Conservation (phyloP, 1,140 invertebrate genomes). For the Frieseomelitta varia region DNA sequence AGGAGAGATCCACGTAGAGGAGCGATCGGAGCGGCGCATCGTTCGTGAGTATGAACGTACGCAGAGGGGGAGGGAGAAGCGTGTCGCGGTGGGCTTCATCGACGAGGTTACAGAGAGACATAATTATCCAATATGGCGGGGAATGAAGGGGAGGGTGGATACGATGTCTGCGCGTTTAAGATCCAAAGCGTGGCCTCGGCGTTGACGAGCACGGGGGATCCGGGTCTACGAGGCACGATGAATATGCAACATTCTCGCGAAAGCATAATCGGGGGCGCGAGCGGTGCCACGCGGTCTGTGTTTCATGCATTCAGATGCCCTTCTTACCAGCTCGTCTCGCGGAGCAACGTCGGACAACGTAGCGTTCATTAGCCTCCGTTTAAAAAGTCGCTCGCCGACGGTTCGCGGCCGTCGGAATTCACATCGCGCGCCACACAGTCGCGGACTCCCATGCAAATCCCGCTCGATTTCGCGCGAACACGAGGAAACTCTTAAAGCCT, state of each 20-base stretch:
- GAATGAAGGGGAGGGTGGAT: constrained; percentile 9
- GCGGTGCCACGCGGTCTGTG: constrained; percentile 46
- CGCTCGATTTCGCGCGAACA: constrained; percentile 61
- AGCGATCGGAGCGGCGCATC: no score
- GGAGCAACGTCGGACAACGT: constrained; percentile 54
- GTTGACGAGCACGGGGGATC: constrained; percentile 40
- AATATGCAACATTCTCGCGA: constrained; percentile 69
- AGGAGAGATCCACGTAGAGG: background rate
- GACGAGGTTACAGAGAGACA: constrained; percentile 53
- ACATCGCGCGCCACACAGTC: background rate
- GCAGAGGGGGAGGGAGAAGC: background rate
- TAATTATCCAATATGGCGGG: constrained; percentile 54
- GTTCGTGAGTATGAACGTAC: no score
- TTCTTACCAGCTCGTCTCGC: constrained; percentile 58
- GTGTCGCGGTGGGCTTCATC: constrained; percentile 5
- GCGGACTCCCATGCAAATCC: constrained; percentile 61
- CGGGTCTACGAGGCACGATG: constrained; percentile 53
- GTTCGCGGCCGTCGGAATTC: constrained; percentile 60
- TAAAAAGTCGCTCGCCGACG: constrained; percentile 63
- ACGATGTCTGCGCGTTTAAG: constrained; percentile 45
- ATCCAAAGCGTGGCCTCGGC: constrained; percentile 19
- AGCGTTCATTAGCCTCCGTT: constrained; percentile 66
- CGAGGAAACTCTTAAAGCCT: constrained; percentile 66
- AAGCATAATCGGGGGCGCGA: constrained; percentile 40
- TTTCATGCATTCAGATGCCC: constrained; percentile 74